These are phyloP conservation scores for Merodon equestris DNA, from an alignment of 2,888 invertebrate species.

Conservation along the genomic window DNA sequence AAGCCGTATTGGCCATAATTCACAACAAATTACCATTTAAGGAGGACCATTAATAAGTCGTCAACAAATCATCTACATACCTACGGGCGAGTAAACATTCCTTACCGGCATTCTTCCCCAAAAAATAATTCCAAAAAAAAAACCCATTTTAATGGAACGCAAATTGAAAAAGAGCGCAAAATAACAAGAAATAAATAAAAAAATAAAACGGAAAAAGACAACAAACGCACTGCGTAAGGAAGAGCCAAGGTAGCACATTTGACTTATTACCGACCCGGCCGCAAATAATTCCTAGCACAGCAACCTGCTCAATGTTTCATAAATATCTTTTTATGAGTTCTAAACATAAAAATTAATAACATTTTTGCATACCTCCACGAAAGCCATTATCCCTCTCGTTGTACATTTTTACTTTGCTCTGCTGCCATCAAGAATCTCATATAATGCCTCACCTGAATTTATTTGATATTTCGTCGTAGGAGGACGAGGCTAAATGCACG, in stretches of 20 bases:
- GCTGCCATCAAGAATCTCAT: slow-evolving; percentile 50
- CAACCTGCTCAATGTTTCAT: slow-evolving; percentile 66
- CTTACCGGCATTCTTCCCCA: slow-evolving; percentile 20
- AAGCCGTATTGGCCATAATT: slow-evolving; percentile 16
- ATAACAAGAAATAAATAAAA: slow-evolving; percentile 15
- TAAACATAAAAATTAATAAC: slow-evolving; percentile 67
- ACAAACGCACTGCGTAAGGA: slow-evolving; percentile 10
- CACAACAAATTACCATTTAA: slow-evolving; percentile 47
- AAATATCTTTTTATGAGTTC: slow-evolving; percentile 64
- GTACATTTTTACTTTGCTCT: slow-evolving; percentile 30
- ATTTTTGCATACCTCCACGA: slow-evolving; percentile 63
- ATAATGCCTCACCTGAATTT: slow-evolving; percentile 61
- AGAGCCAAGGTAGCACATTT: slow-evolving; percentile 25
- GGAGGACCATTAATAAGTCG: slow-evolving; percentile 47
- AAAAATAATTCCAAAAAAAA: slow-evolving; percentile 27
- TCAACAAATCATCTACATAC: slow-evolving; percentile 64
- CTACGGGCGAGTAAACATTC: slow-evolving; percentile 51
- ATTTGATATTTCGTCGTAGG: slow-evolving; percentile 32
- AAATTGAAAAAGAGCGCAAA: slow-evolving; percentile 54
- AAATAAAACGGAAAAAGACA: slow-evolving; percentile 32
- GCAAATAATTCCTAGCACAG: slow-evolving; percentile 63
- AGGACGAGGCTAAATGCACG: slow-evolving; percentile 32
- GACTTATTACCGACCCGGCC: slow-evolving; percentile 64
- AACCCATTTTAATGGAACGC: slow-evolving; percentile 57
- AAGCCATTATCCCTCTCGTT: slow-evolving; percentile 45